Evolutionary conservation across 2,888 invertebrate species (phyloP), one percentile per base, ranked within the genome.

Genomic region (Diabrotica balteata): DNA sequence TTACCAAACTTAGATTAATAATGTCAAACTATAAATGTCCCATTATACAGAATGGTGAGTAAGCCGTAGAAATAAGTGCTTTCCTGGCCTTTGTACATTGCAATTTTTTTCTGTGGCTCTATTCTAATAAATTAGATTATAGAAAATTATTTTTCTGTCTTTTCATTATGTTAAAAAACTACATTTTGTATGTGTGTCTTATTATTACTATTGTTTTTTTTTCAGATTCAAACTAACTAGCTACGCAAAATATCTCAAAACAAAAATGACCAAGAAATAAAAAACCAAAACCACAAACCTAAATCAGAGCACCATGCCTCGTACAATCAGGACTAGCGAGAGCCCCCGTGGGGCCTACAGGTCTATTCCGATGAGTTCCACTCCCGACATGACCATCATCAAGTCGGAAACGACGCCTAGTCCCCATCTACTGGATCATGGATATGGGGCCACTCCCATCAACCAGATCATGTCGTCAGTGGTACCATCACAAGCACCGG

Each of bases 351-450:
- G 73, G 86, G 83, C 84, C 86, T 86, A 84, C 49, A 55, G 85
- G 81, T 85, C 86, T 84, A 84, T 85, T 79, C 85, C 86, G 67
- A 77, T 79, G 70, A 79, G 77, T 67, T 76, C 83, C 63, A 85
- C 85, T 59, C 85, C 85, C 66, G 85, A 89, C 80, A 86, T 87
- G 84, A 85, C 75, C 46, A 75, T 79, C 65, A 75, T 81, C 83
- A 83, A 86, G 81, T 84, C 86, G 77, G 81, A 82, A 69, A 85
- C 88, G 78, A 87, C 87, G 17, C 87, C 88, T 32, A 91, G 90
- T 85, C 91, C 91, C 75, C 94, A 94, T 85, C 88, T 94, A 78
- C 87, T 93, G 78, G 94, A 95, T 84, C 94, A 95, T 82, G 94
- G 93, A 77, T 95, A 95, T 86, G 94, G 94, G 75, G 92, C 92